Base-by-base conservation (phyloP, 64 coral and sea anemone genomes). In the Montipora capricornis region DNA sequence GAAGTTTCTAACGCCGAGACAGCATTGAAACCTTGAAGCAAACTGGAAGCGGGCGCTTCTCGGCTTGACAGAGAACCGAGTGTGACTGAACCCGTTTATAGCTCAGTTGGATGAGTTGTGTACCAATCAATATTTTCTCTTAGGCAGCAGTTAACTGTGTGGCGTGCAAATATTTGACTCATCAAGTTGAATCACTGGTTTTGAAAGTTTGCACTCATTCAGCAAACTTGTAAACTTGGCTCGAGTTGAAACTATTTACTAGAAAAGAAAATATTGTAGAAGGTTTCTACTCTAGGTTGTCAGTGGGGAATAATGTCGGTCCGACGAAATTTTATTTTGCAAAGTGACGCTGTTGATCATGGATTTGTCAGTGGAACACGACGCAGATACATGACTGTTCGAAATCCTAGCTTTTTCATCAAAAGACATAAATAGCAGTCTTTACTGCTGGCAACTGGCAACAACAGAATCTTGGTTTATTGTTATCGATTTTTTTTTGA, bases 151-250 rank as follows among this genome's bases (percentile, higher is more conserved):
- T 92, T 93, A 92, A 92, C 93, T 89, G 84, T 88, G 47, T 84
- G 95, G 71, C 96, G 87, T 78, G 96, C 96, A 98, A 98, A 98
- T 98, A 98, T 98, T 98, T 98, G 90, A 89, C 84, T 90, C 89
- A 95, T 95, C 89, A 95, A 89, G 83, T 80, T 71, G 83, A 94
- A 87, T 91, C 87, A 98, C 83, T 89, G 80, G 83, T 68, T 88
- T 49, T 51, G 49, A 51, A 52, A 94, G 82, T 82, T 79, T 83
- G 66, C 58, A 37, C 60, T 51, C 67, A 78, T 79, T 61, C 37
- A 37, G 96, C 89, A 95, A 98, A 98, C 96, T 93, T 58, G 83
- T 81, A 89, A 66, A 81, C 76, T 80, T 60, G 26, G 87, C 49
- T 45, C 44, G 87, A 59, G 26, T 60, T 45, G 26, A 57, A 24